Percentiles rank a stretch among this genome's conserved stretches.
Conservation (phyloP, 2,888 invertebrate genomes). For the Mycalesis mineus region DNA sequence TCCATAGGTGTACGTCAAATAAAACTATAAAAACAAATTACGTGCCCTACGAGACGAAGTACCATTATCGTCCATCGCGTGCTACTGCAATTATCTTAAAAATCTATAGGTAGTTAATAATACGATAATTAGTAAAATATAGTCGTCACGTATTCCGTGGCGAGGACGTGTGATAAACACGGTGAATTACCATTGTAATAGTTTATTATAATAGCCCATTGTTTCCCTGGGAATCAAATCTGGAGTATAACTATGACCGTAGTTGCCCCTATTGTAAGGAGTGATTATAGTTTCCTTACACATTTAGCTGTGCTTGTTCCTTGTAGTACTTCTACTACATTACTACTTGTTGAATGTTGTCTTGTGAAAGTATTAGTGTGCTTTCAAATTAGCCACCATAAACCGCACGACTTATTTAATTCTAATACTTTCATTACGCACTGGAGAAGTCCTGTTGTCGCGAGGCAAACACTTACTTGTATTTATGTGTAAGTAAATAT, state of each 20-base stretch:
- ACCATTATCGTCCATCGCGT: too few species aligned
- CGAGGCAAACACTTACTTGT: too few species aligned
- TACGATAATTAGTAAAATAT: not conserved
- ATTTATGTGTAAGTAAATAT: too few species aligned
- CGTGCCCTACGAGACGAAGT: not conserved
- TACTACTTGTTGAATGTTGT: not conserved
- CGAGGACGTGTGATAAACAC: slow-evolving; percentile 11
- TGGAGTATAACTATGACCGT: not conserved
- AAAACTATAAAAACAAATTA: too few species aligned
- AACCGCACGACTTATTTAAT: too few species aligned
- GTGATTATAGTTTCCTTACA: not conserved
- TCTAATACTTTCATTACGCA: too few species aligned
- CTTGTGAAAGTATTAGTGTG: not conserved
- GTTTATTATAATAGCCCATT: slow-evolving; percentile 19
- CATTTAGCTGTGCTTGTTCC: not conserved
- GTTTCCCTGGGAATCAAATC: slow-evolving; percentile 22
- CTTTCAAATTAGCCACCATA: not conserved
- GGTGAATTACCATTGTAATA: slow-evolving; percentile 11
- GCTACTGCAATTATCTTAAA: too few species aligned
- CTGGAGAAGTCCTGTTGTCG: too few species aligned
- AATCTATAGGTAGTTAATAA: not conserved
- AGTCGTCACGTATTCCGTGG: slow-evolving; percentile 1
- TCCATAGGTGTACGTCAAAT: too few species aligned
- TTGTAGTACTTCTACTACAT: too few species aligned
- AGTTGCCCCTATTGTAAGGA: not conserved